Conservation (phyloP, 1,140 invertebrate genomes). For the Drosophila pseudoobscura region DNA sequence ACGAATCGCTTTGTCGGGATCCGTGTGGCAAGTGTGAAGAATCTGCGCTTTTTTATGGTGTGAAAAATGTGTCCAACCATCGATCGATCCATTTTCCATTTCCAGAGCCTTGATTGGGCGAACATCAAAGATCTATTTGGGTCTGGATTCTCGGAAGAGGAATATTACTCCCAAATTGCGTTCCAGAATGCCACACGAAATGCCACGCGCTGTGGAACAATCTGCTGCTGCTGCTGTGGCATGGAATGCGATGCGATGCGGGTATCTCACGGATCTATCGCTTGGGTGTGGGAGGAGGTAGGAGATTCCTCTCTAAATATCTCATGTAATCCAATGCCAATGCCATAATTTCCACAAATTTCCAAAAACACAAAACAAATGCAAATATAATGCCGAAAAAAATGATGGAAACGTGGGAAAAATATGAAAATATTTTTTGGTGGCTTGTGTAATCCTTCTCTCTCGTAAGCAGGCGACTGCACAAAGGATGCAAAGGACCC, state of each 20-base stretch:
- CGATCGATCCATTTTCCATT: background rate
- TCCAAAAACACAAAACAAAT: constrained; percentile 18
- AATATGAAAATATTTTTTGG: constrained; percentile 63
- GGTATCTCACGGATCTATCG: constrained; percentile 13
- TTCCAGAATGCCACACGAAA: constrained; percentile 7
- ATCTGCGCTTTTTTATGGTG: constrained; percentile 59
- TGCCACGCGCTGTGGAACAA: constrained; percentile 57
- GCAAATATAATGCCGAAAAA: constrained; percentile 60
- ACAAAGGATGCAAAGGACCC: background rate
- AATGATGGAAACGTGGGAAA: constrained; percentile 61
- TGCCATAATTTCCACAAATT: constrained; percentile 62
- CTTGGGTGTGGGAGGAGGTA: constrained; percentile 43
- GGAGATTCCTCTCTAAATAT: constrained; percentile 5
- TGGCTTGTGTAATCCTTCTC: constrained; percentile 55
- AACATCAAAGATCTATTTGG: constrained; percentile 4
- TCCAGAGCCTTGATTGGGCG: constrained; percentile 12
- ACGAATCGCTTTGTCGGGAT: constrained; percentile 64
- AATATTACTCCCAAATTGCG: background rate
- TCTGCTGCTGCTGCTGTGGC: constrained; percentile 14
- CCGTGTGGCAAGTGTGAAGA: constrained; percentile 59
- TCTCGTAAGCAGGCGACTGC: background rate
- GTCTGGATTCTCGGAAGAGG: background rate
- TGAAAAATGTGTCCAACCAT: constrained; percentile 17
- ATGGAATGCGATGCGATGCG: constrained; percentile 22
- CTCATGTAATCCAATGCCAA: constrained; percentile 71